A percentile compares a stretch with the other conserved stretches of the same genome.
Evolutionary conservation across 30 jellyfish, hydroid and myxozoan species (phyloP).

Genomic region (Aurelia coerulea): DNA sequence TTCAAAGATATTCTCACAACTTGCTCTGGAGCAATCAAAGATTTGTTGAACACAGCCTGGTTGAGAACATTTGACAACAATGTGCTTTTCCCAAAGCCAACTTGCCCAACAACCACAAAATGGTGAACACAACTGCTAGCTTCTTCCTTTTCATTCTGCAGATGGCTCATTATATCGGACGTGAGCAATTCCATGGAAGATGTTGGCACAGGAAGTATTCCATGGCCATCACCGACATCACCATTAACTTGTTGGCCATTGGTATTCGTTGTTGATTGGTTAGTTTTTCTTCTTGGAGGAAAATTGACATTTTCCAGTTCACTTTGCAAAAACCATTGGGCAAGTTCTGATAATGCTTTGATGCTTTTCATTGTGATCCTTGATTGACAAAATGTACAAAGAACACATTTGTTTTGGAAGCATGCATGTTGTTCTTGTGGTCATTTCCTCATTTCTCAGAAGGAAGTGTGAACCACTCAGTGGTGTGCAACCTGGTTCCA

Average conservation of each 20-base stretch:
- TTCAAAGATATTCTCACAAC: background rate
- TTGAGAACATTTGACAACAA: background rate
- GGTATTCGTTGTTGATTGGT: background rate
- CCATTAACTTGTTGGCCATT: background rate
- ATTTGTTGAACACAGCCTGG: background rate
- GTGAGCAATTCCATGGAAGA: background rate
- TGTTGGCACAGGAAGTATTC: background rate
- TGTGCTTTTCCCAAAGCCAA: conserved; percentile 32
- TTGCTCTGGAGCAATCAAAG: background rate
- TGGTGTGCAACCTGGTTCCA: no score
- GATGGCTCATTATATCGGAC: background rate
- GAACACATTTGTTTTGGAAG: no score
- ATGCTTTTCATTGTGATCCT: no score
- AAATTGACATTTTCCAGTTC: background rate
- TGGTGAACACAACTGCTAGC: background rate
- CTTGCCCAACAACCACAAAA: background rate
- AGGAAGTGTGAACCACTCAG: no score
- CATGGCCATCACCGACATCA: no score
- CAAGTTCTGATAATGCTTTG: conserved; percentile 13
- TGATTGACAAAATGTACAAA: no score
- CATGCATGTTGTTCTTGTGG: no score
- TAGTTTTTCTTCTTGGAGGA: background rate
- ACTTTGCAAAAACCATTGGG: conserved; percentile 40
- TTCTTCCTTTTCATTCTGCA: background rate
- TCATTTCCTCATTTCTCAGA: no score